Evolutionary conservation across 2,888 invertebrate genomes (phyloP), one percentile per base, ranked within the genome.

Genomic region (Drosophila kambysellisi): DNA sequence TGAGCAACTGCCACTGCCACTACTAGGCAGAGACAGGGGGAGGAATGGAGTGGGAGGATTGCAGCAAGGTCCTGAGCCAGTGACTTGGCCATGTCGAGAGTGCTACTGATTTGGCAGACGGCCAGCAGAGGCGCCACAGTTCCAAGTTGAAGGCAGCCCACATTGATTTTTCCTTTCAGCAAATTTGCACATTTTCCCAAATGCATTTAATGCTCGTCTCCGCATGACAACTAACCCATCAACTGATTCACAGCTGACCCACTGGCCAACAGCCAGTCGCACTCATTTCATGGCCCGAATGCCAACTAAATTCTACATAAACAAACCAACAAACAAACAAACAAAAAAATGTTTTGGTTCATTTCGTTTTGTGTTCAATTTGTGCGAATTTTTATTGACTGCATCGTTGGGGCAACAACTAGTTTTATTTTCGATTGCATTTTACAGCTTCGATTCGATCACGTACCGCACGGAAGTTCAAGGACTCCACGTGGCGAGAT

Each of bases 81-180:
- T 58, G 52, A 56, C 66, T 59, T 54, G 72, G 70, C 81, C 83
- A 83, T 77, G 87, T 81, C 84, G 81, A 89, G 84, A 29, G 37
- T 39, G 54, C 54, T 82, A 79, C 65, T 76, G 81, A 72, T 81
- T 87, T 87, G 86, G 86, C 86, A 77, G 70, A 20, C 69, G 62
- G 87, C 86, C 85, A 84, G 68, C 29, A 46, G 37, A 37, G 69
- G 41, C 43, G 66, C 62, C 76, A 32, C 48, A 39, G 73, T 57
- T 63, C 74, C 79, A 74, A 80, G 77, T 71, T 78, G 73, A 88
- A 88, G 88, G 85, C 65, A 82, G 52, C 50, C 52, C 20, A 30
- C 79, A 79, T 84, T 81, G 88, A 84, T 76, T 87, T 78, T 54
- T 57, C 41, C 59, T 35, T 79, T 62, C 61, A 64, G 17, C 50